Percentiles rank a stretch among this genome's conserved stretches.
phyloP scores from a whole-genome alignment of 2,113 vertebrate genomes.

The Cyprinodon variegatus region DNA sequence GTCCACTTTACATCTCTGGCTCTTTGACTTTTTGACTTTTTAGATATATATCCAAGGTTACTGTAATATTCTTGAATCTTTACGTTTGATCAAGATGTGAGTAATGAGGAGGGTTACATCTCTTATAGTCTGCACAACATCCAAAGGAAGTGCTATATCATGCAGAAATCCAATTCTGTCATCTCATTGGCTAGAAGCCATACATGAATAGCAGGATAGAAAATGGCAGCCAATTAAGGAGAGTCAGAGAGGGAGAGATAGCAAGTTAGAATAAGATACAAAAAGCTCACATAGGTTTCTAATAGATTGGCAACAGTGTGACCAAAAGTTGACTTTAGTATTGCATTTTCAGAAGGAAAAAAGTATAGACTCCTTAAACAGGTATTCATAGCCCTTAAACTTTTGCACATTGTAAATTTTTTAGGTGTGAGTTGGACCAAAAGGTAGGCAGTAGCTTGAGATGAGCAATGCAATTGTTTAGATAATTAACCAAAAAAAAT shows the following conservation, averaged over 20 bases:
- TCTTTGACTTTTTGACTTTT: conserved; percentile 25
- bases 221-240: conserved; percentile 69
- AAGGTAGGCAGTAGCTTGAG: no score
- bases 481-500: no score
- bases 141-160: conserved; percentile 75
- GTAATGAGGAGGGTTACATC: conserved; percentile 26
- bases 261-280: conserved; percentile 22
- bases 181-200: conserved; percentile 73
- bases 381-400: neutral
- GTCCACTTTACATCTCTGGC: conserved; percentile 35
- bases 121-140: conserved; percentile 60
- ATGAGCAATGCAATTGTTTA: no score
- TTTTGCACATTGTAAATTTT: neutral
- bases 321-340: conserved; percentile 30
- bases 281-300: neutral
- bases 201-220: conserved; percentile 60
- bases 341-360: conserved; percentile 7
- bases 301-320: no score
- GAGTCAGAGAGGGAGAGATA: conserved; percentile 39
- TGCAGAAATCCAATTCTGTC: conserved; percentile 75
- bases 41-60: conserved; percentile 25
- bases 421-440: no score
- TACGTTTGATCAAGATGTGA: conserved; percentile 41
- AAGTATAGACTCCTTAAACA: neutral
- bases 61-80: conserved; percentile 35